Base-by-base conservation (phyloP, 2,113 vertebrate species). In the Isurus oxyrinchus region DNA sequence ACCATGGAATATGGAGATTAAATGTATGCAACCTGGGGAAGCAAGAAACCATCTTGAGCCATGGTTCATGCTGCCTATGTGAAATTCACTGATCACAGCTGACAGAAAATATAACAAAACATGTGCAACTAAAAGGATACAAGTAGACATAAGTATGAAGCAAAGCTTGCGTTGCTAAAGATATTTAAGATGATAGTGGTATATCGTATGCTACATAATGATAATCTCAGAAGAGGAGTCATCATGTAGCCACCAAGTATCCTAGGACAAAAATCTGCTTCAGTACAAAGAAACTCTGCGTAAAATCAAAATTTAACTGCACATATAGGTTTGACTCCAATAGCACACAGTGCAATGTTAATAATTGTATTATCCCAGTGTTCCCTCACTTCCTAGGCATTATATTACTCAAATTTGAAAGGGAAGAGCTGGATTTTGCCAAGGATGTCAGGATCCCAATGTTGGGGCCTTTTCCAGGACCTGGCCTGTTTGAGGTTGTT, bases 71-170 rank as follows among this genome's bases (percentile, higher is more conserved):
- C 31, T 91, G 55, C 57, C 31, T 59, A 55, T 91, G 55, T n/a
- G 27, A 91, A 91, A 61, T 91, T 91, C 55, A 91, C 88, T 35
- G 31, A 91, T n/a, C 88, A 91, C 31, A 61, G 31, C 88, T 91
- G 57, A 59, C 88, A 91, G 88, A 61, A 91, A 91, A n/a, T 59
- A n/a, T 31, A 61, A 59, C 27, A n/a, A 91, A 59, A 3, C 31
- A 61, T 13, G 88, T 59, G 31, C 27, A 91, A 57, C 31, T 7
- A 91, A 3, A 25, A 91, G 13, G 25, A 35, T n/a, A 91, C 55
- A 59, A 16, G 5, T 57, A n/a, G 55, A 31, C 55, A 35, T 1
- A 91, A 57, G 31, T 14, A 35, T 91, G 55, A 91, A 59, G 88
- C 57, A 90, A 55, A 31, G 55, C 27, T 55, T 57, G 10, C 87